Percentiles rank a stretch among this genome's conserved stretches.
Evolutionary conservation across 2,797 vertebrate genomes (phyloP).

Genomic region (Peromyscus melanophrys): DNA sequence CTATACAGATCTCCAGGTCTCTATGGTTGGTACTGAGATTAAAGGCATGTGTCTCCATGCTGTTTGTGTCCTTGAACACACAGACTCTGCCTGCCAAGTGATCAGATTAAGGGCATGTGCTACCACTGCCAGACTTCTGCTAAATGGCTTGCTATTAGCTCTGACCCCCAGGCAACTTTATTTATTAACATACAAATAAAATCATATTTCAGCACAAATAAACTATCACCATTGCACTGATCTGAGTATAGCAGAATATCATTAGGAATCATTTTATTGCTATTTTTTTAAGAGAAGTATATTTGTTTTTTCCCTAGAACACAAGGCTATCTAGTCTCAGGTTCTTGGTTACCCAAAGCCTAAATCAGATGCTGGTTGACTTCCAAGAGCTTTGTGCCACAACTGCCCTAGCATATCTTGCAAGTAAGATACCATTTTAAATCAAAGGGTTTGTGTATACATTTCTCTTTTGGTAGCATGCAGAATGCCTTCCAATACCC

Average conservation of each 20-base stretch:
- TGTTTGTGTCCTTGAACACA: too few relatives aligned
- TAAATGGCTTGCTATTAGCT: too few relatives aligned
- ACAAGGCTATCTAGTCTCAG: background rate
- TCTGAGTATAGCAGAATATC: background rate
- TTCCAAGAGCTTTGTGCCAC: background rate
- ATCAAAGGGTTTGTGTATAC: background rate
- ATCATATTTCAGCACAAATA: too few relatives aligned
- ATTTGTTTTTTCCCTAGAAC: background rate
- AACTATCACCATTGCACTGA: background rate
- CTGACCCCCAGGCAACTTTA: too few relatives aligned
- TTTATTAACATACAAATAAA: too few relatives aligned
- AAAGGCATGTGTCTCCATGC: too few relatives aligned
- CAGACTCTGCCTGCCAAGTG: too few relatives aligned
- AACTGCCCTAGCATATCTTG: background rate
- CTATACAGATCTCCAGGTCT: too few relatives aligned
- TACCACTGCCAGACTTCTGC: too few relatives aligned
- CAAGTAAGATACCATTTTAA: background rate
- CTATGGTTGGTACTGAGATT: too few relatives aligned
- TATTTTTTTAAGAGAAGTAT: background rate
- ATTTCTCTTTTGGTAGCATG: background rate
- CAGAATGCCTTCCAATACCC: background rate
- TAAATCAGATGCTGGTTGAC: background rate
- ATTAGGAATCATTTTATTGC: background rate
- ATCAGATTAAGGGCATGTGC: too few relatives aligned
- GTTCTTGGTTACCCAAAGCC: background rate